These are phyloP conservation scores for Hepsetus odoe DNA, from an alignment of 2,113 vertebrate genomes.

Conservation along the genomic window DNA sequence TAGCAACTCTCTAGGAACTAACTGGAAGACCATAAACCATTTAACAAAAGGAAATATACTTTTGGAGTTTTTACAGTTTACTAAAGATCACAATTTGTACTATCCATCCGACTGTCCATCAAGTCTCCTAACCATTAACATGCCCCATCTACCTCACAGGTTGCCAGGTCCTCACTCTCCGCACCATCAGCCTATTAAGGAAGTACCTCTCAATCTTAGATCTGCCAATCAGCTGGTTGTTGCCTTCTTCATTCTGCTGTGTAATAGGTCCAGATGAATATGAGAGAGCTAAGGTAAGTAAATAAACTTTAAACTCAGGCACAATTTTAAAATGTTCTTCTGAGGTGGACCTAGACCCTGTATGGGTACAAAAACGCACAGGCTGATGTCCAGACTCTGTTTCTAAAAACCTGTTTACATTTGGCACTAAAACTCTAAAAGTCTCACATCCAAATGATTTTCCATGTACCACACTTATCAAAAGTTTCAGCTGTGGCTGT, in stretches of 20 bases:
- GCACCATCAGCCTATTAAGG: conserved; percentile 82
- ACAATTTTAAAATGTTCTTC: not conserved
- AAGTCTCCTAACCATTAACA: not conserved
- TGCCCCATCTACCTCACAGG: conserved; percentile 67
- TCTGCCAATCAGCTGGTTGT: conserved; percentile 82
- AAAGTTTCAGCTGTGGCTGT: too few relatives aligned
- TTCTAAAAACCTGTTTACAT: not conserved
- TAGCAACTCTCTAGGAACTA: too few relatives aligned
- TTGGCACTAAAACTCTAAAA: too few relatives aligned
- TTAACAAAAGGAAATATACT: too few relatives aligned
- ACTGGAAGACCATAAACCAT: too few relatives aligned
- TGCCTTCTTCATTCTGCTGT: conserved; percentile 72
- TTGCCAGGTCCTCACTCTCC: conserved; percentile 80
- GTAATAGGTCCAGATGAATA: conserved; percentile 77
- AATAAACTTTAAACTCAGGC: not conserved
- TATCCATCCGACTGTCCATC: not conserved
- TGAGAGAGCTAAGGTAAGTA: conserved; percentile 83
- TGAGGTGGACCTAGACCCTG: not conserved
- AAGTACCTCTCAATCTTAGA: conserved; percentile 91
- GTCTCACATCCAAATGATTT: too few relatives aligned
- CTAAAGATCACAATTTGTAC: too few relatives aligned
- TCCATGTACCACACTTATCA: too few relatives aligned
- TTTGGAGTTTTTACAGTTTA: too few relatives aligned
- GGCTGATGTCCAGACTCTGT: not conserved
- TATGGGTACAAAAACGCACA: not conserved